These are phyloP conservation scores for Yponomeuta sedellus DNA, from an alignment of 2,888 invertebrate genomes.

Conservation along the genomic window DNA sequence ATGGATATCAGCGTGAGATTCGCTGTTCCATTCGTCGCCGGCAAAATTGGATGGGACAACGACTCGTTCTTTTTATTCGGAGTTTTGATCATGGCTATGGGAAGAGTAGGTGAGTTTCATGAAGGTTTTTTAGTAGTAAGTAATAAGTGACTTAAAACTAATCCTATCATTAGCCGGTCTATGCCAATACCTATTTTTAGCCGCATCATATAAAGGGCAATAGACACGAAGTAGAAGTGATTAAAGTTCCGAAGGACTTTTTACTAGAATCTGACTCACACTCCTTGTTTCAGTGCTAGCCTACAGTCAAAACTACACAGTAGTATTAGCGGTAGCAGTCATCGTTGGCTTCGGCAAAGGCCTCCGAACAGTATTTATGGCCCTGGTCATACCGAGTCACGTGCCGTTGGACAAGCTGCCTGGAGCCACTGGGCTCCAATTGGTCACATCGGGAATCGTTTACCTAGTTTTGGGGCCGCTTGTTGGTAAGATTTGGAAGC, in stretches of 20 bases:
- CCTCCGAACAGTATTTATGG: constrained; percentile 84
- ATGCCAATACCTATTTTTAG: not conserved
- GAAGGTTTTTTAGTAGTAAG: not conserved
- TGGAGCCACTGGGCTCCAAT: constrained; percentile 82
- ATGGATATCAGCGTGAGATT: constrained; percentile 81
- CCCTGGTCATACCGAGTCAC: constrained; percentile 82
- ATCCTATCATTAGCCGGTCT: too few species aligned
- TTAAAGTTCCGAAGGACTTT: too few species aligned
- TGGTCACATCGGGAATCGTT: constrained; percentile 80
- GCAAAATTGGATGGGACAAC: constrained; percentile 82
- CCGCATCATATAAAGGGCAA: constrained; percentile 10
- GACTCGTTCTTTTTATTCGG: constrained; percentile 83
- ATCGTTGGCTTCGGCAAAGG: constrained; percentile 84
- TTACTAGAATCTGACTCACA: not conserved
- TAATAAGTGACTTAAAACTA: too few species aligned
- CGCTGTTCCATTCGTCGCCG: constrained; percentile 81
- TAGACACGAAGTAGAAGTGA: too few species aligned
- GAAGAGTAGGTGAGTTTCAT: constrained; percentile 76
- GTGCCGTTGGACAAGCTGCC: constrained; percentile 82
- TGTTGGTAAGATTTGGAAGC: constrained; percentile 70
- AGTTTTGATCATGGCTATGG: constrained; percentile 79
- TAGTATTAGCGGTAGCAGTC: constrained; percentile 76
- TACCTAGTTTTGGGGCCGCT: constrained; percentile 79
- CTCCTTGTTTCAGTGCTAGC: constrained; percentile 72
- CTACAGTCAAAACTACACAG: constrained; percentile 72